These are phyloP conservation scores for Daboia siamensis DNA, from an alignment of 2,113 vertebrate genomes.

Conservation along the genomic window DNA sequence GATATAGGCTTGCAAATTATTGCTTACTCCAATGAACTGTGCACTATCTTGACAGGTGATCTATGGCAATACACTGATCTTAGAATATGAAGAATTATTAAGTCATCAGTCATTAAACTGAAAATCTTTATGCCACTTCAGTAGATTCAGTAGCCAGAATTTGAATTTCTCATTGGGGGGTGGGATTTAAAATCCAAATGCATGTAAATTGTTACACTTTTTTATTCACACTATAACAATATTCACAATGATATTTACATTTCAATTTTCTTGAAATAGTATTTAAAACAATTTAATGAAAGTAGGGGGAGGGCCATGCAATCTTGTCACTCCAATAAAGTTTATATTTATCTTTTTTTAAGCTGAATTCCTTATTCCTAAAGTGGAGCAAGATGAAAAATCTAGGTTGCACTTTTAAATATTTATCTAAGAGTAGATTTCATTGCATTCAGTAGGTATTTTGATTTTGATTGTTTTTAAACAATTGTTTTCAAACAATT, in stretches of 20 bases:
- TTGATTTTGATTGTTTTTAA: neutral
- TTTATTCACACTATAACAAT: neutral
- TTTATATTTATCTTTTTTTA: neutral
- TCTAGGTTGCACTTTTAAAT: neutral
- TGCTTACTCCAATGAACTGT: neutral
- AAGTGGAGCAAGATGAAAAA: neutral
- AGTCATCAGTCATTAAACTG: neutral
- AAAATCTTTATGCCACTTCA: neutral
- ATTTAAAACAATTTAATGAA: neutral
- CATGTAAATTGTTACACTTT: neutral
- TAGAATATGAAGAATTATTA: neutral
- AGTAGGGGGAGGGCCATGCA: neutral
- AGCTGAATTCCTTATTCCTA: neutral
- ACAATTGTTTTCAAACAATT: neutral
- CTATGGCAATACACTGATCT: neutral
- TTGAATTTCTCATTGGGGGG: neutral
- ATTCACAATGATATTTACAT: neutral
- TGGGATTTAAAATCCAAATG: neutral
- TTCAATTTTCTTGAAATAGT: neutral
- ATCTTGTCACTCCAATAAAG: neutral
- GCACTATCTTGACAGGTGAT: neutral
- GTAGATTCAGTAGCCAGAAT: neutral
- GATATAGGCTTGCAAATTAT: neutral
- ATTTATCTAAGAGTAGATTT: neutral
- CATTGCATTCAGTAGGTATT: neutral